These are phyloP conservation scores for Teleogryllus oceanicus DNA, from an alignment of 2,888 invertebrate genomes.

Conservation along the genomic window DNA sequence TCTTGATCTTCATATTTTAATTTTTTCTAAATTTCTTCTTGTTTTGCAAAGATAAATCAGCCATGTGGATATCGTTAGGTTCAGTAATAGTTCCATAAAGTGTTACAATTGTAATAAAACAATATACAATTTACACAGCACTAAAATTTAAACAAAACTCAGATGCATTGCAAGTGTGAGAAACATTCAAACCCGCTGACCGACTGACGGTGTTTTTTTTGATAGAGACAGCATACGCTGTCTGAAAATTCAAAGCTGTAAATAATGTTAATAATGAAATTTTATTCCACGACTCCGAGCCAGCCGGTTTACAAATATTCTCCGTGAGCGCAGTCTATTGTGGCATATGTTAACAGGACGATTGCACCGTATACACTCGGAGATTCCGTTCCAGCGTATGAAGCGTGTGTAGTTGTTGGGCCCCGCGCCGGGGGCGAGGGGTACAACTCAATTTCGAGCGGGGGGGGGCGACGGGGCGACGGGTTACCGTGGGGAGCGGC, in stretches of 20 bases:
- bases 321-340: not conserved
- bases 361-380: not conserved
- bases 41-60: too few species aligned
- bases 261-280: conserved; percentile 3
- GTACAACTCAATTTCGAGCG: conserved; percentile 18
- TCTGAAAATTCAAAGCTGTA: not conserved
- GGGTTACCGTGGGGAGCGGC: not conserved
- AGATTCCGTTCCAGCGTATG: not conserved
- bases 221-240: too few species aligned
- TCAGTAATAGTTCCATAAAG: too few species aligned
- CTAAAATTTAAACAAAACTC: too few species aligned
- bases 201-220: too few species aligned
- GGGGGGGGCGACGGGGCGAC: not conserved
- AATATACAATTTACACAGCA: too few species aligned
- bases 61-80: too few species aligned
- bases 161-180: too few species aligned
- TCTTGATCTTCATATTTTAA: too few species aligned
- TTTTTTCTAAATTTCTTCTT: too few species aligned
- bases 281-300: not conserved
- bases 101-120: too few species aligned
- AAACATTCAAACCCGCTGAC: too few species aligned
- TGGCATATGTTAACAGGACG: conserved; percentile 10
- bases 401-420: not conserved
- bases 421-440: not conserved
- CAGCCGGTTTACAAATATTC: conserved; percentile 6